phyloP scores from a whole-genome alignment of 2,113 vertebrate species.

The Sylvia atricapilla region DNA sequence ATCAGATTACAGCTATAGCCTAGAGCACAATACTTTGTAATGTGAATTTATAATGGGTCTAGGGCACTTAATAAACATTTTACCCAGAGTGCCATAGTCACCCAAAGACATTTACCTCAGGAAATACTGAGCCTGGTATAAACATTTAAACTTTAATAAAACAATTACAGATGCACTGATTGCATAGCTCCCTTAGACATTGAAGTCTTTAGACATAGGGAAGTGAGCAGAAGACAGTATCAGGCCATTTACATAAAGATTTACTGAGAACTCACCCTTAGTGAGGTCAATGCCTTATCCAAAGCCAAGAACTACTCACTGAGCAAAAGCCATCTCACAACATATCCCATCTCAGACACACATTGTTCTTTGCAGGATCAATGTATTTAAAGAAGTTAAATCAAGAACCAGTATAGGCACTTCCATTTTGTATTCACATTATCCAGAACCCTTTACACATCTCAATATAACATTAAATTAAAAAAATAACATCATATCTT shows the following conservation, averaged over 20 bases:
- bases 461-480: not conserved
- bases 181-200: not conserved
- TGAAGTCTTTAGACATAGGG: not conserved
- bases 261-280: not conserved
- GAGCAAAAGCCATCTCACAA: not conserved
- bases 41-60: constrained; percentile 26
- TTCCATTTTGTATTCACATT: not conserved
- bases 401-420: not conserved
- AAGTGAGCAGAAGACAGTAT: not conserved
- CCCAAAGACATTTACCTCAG: constrained; percentile 12
- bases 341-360: not conserved
- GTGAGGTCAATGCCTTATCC: not conserved
- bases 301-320: not conserved
- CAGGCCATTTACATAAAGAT: not conserved
- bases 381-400: not conserved
- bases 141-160: constrained; percentile 53
- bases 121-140: constrained; percentile 1
- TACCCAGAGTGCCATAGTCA: not conserved
- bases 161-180: not conserved
- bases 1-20: constrained; percentile 46
- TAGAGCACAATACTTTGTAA: not conserved
- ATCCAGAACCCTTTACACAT: not conserved
- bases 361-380: not conserved
- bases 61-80: not conserved
- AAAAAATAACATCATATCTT: not conserved